Evolutionary conservation across 2,113 vertebrate species (phyloP).

Genomic region (Dipodomys spectabilis): DNA sequence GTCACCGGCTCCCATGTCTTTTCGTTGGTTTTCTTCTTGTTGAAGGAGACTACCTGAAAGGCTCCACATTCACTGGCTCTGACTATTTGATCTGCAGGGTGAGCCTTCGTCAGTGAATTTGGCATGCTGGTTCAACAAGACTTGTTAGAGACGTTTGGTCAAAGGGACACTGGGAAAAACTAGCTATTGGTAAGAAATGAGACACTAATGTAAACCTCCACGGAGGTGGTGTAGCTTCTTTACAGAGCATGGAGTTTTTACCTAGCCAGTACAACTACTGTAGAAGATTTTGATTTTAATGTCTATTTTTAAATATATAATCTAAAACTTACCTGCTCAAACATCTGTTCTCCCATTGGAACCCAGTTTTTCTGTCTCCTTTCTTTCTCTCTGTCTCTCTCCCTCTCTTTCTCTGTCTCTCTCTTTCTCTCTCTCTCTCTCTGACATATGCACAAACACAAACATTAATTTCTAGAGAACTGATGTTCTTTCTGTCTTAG

Average conservation of each 20-base stretch:
- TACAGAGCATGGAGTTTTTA: background rate
- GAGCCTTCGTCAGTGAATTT: background rate
- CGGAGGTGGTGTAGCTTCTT: background rate
- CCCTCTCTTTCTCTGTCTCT: too few relatives aligned
- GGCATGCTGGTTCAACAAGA: background rate
- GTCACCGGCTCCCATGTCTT: background rate
- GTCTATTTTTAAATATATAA: background rate
- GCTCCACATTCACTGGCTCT: background rate
- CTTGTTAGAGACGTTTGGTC: slow-evolving; percentile 15
- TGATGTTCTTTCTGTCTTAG: slow-evolving; percentile 35
- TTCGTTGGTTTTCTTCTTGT: background rate
- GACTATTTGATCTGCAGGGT: background rate
- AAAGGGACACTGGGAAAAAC: background rate
- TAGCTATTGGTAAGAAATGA: background rate
- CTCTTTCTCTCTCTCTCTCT: too few relatives aligned
- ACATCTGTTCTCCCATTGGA: background rate
- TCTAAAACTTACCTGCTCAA: slow-evolving; percentile 10
- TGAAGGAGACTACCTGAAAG: background rate
- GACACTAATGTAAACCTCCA: background rate
- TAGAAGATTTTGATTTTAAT: slow-evolving; percentile 15
- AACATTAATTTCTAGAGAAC: background rate
- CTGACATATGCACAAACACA: too few relatives aligned
- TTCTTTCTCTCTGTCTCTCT: too few relatives aligned
- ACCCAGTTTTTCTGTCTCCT: background rate
- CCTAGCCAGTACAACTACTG: background rate